Evolutionary conservation across 1,140 invertebrate species (phyloP), one percentile per base, ranked within the genome.

Genomic region (Gonatopus flavifemur): DNA sequence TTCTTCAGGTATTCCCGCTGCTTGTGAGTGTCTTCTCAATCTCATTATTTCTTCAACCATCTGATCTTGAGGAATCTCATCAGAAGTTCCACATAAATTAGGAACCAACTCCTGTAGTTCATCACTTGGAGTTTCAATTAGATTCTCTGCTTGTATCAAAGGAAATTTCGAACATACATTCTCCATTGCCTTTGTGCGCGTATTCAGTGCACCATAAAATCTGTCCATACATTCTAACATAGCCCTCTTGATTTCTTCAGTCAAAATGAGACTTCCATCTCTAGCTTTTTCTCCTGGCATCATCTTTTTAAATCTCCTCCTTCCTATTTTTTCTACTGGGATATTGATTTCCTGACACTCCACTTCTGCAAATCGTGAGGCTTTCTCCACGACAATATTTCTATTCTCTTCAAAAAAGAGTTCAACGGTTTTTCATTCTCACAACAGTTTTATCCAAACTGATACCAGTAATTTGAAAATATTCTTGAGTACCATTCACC

Each of bases 211-310:
- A 19, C 16, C 30, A 45, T 30, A 12, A 40, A 35, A 1, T 32
- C 13, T 30, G 42, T 52, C 42, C 35, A 52, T 40, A 32, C 37
- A 39, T 39, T 20, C 22, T 39, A 46, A 46, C n/a, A 45, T 41
- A 21, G 28, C 13, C 45, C 36, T 25, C 10, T 13, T 25, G 30
- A 36, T 12, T 45, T 52, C 42, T 39, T 40, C 42, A 18, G 31
- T 12, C 16, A 30, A 52, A 28, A 21, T 9, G 33, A 52, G 0
- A 16, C 31, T 33, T 37, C 37, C 36, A 46, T 45, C 49, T 0
- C 15, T 4, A 5, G 18, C 2, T 24, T 49, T 35, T 12, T 40
- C 35, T 3, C 12, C 16, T 20, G 24, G 25, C 46, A 48, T 49
- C 4, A 10, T 38, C 31, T 40, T 49, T n/a, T 47, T 36, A 19